Evolutionary conservation across 2,113 vertebrate genomes (phyloP).

Genomic region (Raja brachyura): DNA sequence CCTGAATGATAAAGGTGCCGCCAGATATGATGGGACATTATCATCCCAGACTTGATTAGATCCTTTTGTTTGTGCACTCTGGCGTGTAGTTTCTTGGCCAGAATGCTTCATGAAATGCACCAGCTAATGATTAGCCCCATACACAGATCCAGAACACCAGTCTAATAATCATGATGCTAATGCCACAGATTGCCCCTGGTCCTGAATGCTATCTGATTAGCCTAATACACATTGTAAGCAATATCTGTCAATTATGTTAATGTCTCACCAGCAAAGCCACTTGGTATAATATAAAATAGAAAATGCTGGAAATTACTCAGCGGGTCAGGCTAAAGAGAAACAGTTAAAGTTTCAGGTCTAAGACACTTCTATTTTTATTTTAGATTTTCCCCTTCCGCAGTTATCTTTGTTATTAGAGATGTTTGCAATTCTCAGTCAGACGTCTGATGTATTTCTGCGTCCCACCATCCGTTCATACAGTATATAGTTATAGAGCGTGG

Average conservation of each 20-base stretch:
- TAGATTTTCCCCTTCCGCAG: too few species aligned
- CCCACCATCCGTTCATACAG: neutral
- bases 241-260: neutral
- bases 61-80: neutral
- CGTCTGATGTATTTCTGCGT: neutral
- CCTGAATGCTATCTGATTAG: neutral
- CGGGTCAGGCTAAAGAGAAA: too few species aligned
- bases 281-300: too few species aligned
- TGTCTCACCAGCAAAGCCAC: neutral
- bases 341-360: too few species aligned
- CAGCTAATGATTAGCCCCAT: slow-evolving; percentile 1
- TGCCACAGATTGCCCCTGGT: neutral
- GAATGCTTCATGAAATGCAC: neutral
- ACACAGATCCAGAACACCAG: neutral
- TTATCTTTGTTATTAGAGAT: too few species aligned
- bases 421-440: neutral
- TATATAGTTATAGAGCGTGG: neutral
- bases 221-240: neutral
- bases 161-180: neutral
- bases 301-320: too few species aligned
- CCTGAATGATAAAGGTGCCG: slow-evolving; percentile 13
- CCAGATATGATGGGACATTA: slow-evolving; percentile 25
- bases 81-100: neutral
- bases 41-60: neutral
- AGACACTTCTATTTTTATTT: too few species aligned